phyloP scores from a whole-genome alignment of 2,888 invertebrate genomes.

The Chesias legatella region DNA sequence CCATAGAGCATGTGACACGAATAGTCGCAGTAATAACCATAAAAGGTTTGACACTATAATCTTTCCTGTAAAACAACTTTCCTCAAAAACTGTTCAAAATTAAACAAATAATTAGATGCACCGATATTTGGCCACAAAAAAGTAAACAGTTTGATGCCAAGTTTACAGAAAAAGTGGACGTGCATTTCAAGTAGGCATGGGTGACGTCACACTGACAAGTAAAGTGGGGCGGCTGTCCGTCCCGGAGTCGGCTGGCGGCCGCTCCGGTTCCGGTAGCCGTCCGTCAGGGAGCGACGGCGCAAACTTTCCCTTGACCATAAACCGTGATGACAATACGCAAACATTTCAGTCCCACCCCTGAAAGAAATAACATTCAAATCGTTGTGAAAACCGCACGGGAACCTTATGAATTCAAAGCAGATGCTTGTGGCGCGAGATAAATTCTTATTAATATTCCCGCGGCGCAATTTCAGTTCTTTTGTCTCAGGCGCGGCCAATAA shows the following conservation, averaged over 20 bases:
- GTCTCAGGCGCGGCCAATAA: constrained; percentile 67
- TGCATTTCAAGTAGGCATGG: constrained; percentile 4
- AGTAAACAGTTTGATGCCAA: too few relatives aligned
- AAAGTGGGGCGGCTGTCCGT: constrained; percentile 6
- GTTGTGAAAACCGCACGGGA: constrained; percentile 31
- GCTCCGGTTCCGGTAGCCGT: constrained; percentile 5
- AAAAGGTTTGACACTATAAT: too few relatives aligned
- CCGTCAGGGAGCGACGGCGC: constrained; percentile 6
- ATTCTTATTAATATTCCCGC: constrained; percentile 68
- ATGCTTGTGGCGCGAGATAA: constrained; percentile 51
- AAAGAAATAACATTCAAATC: constrained; percentile 52
- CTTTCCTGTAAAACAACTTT: too few relatives aligned
- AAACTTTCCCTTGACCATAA: constrained; percentile 4
- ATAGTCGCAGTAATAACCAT: too few relatives aligned
- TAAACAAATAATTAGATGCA: too few relatives aligned
- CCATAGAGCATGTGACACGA: too few relatives aligned
- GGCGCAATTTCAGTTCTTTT: constrained; percentile 65
- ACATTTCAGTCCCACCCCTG: constrained; percentile 47
- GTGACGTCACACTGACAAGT: constrained; percentile 2
- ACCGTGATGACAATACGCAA: constrained; percentile 25
- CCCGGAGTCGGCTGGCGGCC: constrained; percentile 2
- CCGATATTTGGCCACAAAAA: too few relatives aligned
- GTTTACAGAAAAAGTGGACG: too few relatives aligned
- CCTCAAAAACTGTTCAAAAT: too few relatives aligned
- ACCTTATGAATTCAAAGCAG: constrained; percentile 41